Base-by-base conservation (phyloP, 2,888 invertebrate genomes). In the Cephus pygmeus region DNA sequence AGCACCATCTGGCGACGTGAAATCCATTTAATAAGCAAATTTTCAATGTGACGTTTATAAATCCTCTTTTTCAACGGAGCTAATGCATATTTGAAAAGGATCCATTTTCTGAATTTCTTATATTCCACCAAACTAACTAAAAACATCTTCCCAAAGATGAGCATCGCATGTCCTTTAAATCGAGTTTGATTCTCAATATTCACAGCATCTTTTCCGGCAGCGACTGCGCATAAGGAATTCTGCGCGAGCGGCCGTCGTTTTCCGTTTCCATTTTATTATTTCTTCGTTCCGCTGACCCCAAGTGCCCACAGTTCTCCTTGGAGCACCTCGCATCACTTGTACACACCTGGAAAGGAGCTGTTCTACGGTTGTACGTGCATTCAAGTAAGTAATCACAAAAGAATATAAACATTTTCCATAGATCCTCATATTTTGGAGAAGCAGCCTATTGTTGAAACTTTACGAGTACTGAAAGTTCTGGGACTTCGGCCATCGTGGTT, bases 281-380 rank as follows among this genome's bases (percentile, higher is more conserved):
- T 82, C 78, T 87, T 83, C 85, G 84, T 87, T 87, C 88, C 84
- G 84, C 87, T 88, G 88, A 87, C 85, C 87, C 85, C 79, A 83
- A 85, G 83, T 86, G 82, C 83, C 80, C 81, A 85, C 84, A 87
- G 86, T 89, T 85, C 87, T 88, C 85, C 86, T 89, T 86, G 83
- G 83, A 86, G 85, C 84, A 87, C 82, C 84, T 86, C 85, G 83
- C 85, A 82, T 86, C 84, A 82, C 79, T 85, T 77, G 81, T 81
- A 78, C 81, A 84, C 85, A 85, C 84, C 86, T 87, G 84, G 83
- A 86, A 86, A 88, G 86, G 88, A 87, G 87, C 87, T 84, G 82
- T 88, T 90, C 84, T 89, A 86, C 87, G 83, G 84, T 87, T 86
- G 83, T 87, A 90, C 87, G 89, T 90, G 89, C 84, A 85, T 86